Conservation (phyloP, 2,797 vertebrate genomes). For the Protonibea diacanthus region DNA sequence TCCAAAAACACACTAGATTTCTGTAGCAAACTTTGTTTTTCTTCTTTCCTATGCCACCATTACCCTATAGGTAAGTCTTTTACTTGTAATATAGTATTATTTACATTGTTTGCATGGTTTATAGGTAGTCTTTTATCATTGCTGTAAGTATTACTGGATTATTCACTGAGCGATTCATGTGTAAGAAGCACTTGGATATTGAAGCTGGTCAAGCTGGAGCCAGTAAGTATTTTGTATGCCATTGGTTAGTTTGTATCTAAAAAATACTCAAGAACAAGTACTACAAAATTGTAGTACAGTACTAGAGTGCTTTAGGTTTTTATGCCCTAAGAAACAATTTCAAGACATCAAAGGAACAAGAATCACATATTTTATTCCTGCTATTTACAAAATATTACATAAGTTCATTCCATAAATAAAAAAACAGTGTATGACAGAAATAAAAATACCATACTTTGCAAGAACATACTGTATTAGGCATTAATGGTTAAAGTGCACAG, state of each 20-base stretch:
- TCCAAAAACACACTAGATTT: too few species aligned
- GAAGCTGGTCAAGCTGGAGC: too few species aligned
- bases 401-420: conserved; percentile 58
- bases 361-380: conserved; percentile 71
- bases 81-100: too few species aligned
- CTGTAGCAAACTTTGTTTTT: too few species aligned
- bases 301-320: neutral
- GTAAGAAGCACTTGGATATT: too few species aligned
- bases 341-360: conserved; percentile 57
- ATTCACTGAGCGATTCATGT: too few species aligned
- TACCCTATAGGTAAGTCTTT: too few species aligned
- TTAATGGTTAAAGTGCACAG: conserved; percentile 82
- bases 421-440: conserved; percentile 64
- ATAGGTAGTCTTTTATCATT: neutral
- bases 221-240: too few species aligned
- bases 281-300: neutral
- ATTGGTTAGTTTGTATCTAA: too few species aligned
- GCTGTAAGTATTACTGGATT: too few species aligned
- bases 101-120: too few species aligned
- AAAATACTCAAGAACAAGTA: neutral
- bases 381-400: conserved; percentile 80
- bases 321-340: neutral
- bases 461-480: conserved; percentile 71
- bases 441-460: conserved; percentile 49
- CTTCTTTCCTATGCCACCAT: too few species aligned